Conservation (phyloP, 1,140 invertebrate species). For the Pararge aegeria region DNA sequence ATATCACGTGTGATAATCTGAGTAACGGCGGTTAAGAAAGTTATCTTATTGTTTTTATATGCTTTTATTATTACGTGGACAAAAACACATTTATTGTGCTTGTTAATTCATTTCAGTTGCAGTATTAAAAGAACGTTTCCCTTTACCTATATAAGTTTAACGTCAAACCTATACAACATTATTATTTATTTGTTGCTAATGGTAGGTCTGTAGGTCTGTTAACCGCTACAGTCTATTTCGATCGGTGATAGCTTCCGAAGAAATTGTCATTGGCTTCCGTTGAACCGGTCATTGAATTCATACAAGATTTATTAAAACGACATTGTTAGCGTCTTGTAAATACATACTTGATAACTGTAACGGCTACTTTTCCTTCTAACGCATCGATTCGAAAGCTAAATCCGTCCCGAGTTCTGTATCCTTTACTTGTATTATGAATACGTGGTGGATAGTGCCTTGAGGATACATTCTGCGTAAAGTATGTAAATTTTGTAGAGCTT, state of each 20-base stretch:
- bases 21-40: slow-evolving; percentile 8
- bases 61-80: background rate
- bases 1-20: slow-evolving; percentile 10
- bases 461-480: too few relatives aligned
- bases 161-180: background rate
- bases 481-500: too few relatives aligned
- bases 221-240: background rate
- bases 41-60: background rate
- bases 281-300: slow-evolving; percentile 10
- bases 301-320: background rate
- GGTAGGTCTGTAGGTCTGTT: slow-evolving; percentile 1
- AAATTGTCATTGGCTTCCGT: slow-evolving; percentile 9
- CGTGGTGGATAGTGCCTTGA: too few relatives aligned
- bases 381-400: background rate
- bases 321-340: background rate
- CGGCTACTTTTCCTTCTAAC: background rate
- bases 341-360: background rate
- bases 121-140: background rate
- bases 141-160: background rate
- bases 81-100: background rate
- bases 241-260: slow-evolving; percentile 12
- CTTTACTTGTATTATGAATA: too few relatives aligned
- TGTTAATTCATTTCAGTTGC: too few relatives aligned
- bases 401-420: too few relatives aligned
- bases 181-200: background rate